Evolutionary conservation across 2,113 vertebrate genomes (phyloP), one percentile per base, ranked within the genome.

Genomic region (Miniopterus natalensis): DNA sequence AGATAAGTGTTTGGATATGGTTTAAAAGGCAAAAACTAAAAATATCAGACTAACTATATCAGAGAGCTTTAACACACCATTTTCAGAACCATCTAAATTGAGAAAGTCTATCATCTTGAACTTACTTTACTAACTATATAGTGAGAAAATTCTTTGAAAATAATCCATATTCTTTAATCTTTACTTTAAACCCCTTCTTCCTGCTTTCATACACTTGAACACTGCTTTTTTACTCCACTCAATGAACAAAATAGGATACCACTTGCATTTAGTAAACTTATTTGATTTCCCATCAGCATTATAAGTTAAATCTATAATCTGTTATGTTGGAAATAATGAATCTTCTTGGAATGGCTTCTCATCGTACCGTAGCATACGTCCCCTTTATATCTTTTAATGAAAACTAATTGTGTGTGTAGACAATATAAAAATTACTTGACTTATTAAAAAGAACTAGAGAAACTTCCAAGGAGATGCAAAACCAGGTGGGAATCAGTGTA

Each of bases 1-100:
- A 93, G 10, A 70, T 27, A 87, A 81, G 25, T 81, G 25, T 42
- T 61, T 81, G 45, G 57, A 55, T 49, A 63, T 45, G 61, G 3
- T 79, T 36, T 87, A 90, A 49, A 79, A 84, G 65, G 92, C 23
- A 77, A 92, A 1, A 94, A 71, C 14, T 84, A 90, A 96, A 92
- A 88, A 95, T 8, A 88, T 68, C 31, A 80, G 61, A 36, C 36
- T 36, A 36, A 36, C 36, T 36, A 36, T 36, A 36, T 29, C 6
- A 77, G 59, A 95, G 27, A 78, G 49, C 6, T 59, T 0, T 42
- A 68, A 68, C 27, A 66, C 4, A 86, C 61, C 2, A 83, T 92
- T 93, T 95, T 73, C 40, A 88, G 47, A 97, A 92, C 5, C 23
- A 74, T 55, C 45, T 71, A 68, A 11, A 92, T 29, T 51, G 49